Evolutionary conservation across 2,888 invertebrate species (phyloP), one percentile per base, ranked within the genome.

Genomic region (Galerucella nymphaeae): DNA sequence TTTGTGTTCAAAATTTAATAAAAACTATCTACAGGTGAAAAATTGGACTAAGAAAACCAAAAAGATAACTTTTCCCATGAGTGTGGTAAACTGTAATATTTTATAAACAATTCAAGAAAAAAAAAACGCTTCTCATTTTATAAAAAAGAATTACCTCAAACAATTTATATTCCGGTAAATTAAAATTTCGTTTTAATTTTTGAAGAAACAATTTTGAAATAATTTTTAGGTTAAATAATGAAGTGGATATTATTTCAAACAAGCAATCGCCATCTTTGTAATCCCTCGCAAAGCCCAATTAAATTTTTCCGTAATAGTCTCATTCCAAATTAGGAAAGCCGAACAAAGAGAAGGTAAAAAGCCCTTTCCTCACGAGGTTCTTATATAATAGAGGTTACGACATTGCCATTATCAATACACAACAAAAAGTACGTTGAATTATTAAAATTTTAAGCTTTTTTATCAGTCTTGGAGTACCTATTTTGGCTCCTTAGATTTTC

Each of bases 271-370:
- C 61, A 62, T 62, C 61, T 62, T 62, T 68, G 58, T 59, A 53
- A 61, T 14, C 61, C 68, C 55, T 68, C 68, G 61, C 48, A 68
- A 68, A 68, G 45, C 68, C 61, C 68, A 68, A 68, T 68, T 61
- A 69, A 69, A 69, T 69, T 69, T 69, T 62, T 69, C 53, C 57
- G 55, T 66, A 66, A 61, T 63, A 71, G 66, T 71, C 71, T 72
- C 48, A 63, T 41, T 61, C 64, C 42, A 66, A 67, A 72, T 72
- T 72, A 72, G 45, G 53, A 72, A 68, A 48, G 64, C 53, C 57
- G 66, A 63, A 57, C 58, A 67, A 64, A 53, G 64, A 67, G 63
- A 41, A 67, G 67, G 50, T 64, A 70, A 53, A 70, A 67, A 70
- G 61, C 61, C 61, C 61, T 62, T 62, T 62, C 42, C 18, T 62